phyloP scores from a whole-genome alignment of 2,113 vertebrate genomes.

The Rhinolophus sinicus region DNA sequence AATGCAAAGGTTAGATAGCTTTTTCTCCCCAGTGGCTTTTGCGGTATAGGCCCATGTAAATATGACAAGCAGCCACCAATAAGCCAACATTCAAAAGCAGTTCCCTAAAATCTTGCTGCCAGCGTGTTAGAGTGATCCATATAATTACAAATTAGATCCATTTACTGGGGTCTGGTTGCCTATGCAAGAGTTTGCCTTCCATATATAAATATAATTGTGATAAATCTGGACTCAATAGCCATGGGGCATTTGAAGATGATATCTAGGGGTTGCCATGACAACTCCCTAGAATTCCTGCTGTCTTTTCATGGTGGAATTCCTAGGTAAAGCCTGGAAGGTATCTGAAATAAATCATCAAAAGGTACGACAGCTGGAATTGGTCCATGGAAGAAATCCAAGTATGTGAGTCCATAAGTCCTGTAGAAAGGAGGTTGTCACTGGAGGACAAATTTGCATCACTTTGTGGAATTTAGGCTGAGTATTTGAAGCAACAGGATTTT shows the following conservation, averaged over 20 bases:
- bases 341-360: conserved; percentile 74
- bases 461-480: conserved; percentile 28
- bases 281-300: conserved; percentile 67
- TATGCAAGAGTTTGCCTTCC: conserved; percentile 71
- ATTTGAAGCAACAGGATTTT: not conserved
- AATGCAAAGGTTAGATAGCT: not conserved
- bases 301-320: conserved; percentile 74
- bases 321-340: conserved; percentile 70
- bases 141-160: conserved; percentile 71
- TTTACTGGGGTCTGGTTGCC: conserved; percentile 68
- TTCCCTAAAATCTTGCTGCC: conserved; percentile 50
- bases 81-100: not conserved
- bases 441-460: conserved; percentile 53
- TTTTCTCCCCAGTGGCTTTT: not conserved
- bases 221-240: conserved; percentile 70
- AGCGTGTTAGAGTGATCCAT: not conserved
- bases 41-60: not conserved
- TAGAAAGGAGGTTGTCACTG: conserved; percentile 64
- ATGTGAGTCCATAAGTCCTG: conserved; percentile 53
- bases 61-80: conserved; percentile 40
- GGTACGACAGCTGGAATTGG: conserved; percentile 69
- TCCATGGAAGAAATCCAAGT: conserved; percentile 71
- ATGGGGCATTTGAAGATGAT: conserved; percentile 67
- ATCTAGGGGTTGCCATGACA: conserved; percentile 77
- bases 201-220: conserved; percentile 71